Conservation (phyloP, 2,888 invertebrate genomes). For the Eugnorisma glareosa region DNA sequence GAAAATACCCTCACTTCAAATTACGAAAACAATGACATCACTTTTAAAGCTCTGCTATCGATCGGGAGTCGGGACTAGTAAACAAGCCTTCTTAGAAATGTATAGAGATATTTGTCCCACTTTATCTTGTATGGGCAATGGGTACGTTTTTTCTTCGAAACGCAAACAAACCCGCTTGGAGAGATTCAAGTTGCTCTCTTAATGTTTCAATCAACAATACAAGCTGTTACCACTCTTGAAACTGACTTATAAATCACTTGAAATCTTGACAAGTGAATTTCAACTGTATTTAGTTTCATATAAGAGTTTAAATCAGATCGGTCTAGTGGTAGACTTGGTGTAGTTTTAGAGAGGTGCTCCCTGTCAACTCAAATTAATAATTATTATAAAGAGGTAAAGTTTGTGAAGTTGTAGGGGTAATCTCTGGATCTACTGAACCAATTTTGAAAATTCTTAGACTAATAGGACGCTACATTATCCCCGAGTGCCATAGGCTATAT, state of each 20-base stretch:
- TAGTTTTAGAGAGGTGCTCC: background rate
- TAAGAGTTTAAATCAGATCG: background rate
- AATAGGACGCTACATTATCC: no score
- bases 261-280: background rate
- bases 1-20: constrained; percentile 37
- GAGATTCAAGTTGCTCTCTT: constrained; percentile 16
- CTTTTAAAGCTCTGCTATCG: constrained; percentile 44
- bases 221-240: background rate
- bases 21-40: constrained; percentile 58
- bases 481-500: no score
- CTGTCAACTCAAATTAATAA: constrained; percentile 5
- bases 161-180: constrained; percentile 3
- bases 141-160: constrained; percentile 29
- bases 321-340: background rate
- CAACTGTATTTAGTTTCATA: background rate
- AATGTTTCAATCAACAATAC: constrained; percentile 22
- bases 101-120: constrained; percentile 22
- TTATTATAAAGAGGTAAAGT: no score
- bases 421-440: no score
- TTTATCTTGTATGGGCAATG: constrained; percentile 5
- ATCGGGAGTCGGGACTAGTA: constrained; percentile 44
- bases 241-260: background rate
- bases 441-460: no score
- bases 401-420: no score
- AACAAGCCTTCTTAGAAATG: constrained; percentile 33